Conservation (phyloP, 2,113 vertebrate species). For the Acrocephalus arundinaceus region DNA sequence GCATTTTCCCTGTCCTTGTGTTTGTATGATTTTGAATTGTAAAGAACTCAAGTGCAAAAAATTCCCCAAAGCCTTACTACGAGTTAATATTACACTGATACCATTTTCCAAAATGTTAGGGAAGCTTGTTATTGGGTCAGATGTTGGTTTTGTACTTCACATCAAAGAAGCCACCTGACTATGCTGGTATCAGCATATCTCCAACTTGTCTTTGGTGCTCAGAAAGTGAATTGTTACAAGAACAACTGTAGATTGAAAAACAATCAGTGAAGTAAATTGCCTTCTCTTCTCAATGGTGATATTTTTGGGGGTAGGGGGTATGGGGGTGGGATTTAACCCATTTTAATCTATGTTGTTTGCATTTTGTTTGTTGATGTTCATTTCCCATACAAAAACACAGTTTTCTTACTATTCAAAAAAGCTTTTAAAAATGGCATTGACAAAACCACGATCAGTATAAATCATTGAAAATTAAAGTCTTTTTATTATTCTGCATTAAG, state of each 20-base stretch:
- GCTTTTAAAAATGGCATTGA: background rate
- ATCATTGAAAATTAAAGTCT: background rate
- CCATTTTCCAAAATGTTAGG: background rate
- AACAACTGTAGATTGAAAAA: background rate
- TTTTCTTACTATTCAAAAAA: background rate
- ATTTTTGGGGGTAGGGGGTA: accelerated
- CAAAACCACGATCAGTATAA: background rate
- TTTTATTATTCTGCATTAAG: background rate
- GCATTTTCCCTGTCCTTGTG: background rate
- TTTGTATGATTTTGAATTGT: background rate
- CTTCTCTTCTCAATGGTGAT: background rate
- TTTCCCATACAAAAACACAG: background rate
- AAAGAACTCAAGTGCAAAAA: background rate
- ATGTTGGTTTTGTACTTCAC: background rate
- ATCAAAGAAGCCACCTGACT: background rate
- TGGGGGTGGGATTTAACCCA: background rate
- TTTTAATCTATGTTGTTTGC: background rate
- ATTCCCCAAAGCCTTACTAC: background rate
- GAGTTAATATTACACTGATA: background rate
- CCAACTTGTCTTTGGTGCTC: background rate
- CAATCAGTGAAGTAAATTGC: background rate
- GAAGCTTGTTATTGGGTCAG: background rate
- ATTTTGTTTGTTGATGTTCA: background rate
- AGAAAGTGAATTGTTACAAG: background rate
- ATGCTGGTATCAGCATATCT: background rate